Percentiles rank a stretch among this genome's conserved stretches.
These are phyloP conservation scores for Taenioides sp. DNA, from an alignment of 2,797 vertebrate genomes.

Conservation along the genomic window DNA sequence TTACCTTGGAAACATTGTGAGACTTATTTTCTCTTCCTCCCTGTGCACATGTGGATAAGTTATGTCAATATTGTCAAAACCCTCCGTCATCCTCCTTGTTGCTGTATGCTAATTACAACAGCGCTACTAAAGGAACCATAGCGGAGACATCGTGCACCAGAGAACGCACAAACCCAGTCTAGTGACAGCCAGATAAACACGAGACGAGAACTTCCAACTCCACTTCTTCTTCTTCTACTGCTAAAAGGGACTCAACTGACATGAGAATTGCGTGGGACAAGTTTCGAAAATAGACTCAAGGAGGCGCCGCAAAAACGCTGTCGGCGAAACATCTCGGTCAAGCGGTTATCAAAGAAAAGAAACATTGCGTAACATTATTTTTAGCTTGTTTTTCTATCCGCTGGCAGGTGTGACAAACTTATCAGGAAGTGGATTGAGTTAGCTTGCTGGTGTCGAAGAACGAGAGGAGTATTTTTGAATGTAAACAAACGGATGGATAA, in stretches of 20 bases:
- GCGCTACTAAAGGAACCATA: constrained; percentile 21
- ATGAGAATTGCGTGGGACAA: constrained; percentile 52
- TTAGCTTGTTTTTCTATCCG: constrained; percentile 25
- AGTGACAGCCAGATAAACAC: constrained; percentile 34
- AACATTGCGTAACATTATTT: constrained; percentile 45
- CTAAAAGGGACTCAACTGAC: constrained; percentile 49
- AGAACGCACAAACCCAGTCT: constrained; percentile 17
- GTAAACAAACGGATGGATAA: constrained; percentile 18
- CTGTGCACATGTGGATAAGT: constrained; percentile 22
- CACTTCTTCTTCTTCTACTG: constrained; percentile 15
- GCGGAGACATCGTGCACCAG: constrained; percentile 30
- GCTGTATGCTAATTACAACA: constrained; percentile 45
- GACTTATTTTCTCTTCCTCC: not conserved
- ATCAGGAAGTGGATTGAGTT: constrained; percentile 23
- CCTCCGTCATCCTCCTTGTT: constrained; percentile 19
- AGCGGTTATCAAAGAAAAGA: constrained; percentile 35
- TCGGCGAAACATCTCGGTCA: constrained; percentile 54
- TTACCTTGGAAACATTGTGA: constrained; percentile 6
- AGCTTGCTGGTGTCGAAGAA: constrained; percentile 16
- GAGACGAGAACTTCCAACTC: constrained; percentile 60
- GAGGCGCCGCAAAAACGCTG: constrained; percentile 32
- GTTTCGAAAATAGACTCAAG: constrained; percentile 39
- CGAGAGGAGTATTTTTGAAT: constrained; percentile 33
- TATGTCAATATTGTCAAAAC: constrained; percentile 39
- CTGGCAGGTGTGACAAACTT: constrained; percentile 25